A percentile compares a stretch with the other conserved stretches of the same genome.
These are phyloP conservation scores for Sycophila sp. DNA, from an alignment of 1,140 invertebrate genomes.

Conservation along the genomic window DNA sequence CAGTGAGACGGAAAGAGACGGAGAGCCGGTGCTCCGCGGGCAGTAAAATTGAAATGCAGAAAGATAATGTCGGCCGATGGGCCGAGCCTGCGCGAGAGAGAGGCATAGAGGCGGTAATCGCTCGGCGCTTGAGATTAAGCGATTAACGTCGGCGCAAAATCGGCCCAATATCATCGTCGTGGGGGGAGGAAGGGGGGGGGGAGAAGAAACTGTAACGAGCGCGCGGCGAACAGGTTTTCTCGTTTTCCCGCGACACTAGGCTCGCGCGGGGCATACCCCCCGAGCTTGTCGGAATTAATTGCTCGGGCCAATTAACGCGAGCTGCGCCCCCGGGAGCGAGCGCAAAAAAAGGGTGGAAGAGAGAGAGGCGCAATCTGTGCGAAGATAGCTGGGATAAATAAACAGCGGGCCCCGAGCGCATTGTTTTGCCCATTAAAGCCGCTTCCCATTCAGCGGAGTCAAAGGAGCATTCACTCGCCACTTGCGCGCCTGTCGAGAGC, in stretches of 20 bases:
- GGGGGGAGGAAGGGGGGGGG: background rate
- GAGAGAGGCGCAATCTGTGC: conserved; percentile 7
- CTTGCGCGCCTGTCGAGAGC: too few species aligned
- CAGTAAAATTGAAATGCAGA: too few species aligned
- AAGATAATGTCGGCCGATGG: too few species aligned
- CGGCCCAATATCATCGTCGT: background rate
- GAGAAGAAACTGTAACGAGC: conserved; percentile 1
- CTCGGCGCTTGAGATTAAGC: conserved; percentile 8
- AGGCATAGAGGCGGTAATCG: background rate
- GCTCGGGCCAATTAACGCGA: conserved; percentile 64
- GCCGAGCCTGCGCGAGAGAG: too few species aligned
- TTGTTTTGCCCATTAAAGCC: conserved; percentile 32
- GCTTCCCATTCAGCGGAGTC: too few species aligned
- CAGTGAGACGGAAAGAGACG: too few species aligned
- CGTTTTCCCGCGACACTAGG: conserved; percentile 55
- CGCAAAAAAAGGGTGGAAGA: background rate
- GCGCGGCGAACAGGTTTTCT: conserved; percentile 54
- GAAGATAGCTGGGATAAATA: conserved; percentile 17
- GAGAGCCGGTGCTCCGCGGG: too few species aligned
- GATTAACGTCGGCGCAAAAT: conserved; percentile 26
- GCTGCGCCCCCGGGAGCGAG: conserved; percentile 32
- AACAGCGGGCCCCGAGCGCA: background rate
- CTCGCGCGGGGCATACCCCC: conserved; percentile 47
- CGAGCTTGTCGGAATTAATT: conserved; percentile 67
- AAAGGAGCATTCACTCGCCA: too few species aligned